A percentile compares a stretch with the other conserved stretches of the same genome.
Evolutionary conservation across 2,113 vertebrate species (phyloP).

Genomic region (Rhinolophus ferrumequinum): DNA sequence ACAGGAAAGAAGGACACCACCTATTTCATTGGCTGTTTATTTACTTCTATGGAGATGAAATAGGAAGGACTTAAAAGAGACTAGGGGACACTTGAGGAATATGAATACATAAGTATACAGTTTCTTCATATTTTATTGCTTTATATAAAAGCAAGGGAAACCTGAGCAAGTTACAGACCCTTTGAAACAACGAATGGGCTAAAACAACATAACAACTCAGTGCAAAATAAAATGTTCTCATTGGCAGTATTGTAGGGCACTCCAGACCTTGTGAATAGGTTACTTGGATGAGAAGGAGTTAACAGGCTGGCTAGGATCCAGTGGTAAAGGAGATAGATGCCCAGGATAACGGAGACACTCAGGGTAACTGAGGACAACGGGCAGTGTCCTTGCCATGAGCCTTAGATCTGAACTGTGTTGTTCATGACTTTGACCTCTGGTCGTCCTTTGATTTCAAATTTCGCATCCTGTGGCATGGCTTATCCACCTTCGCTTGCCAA

Average conservation of each 20-base stretch:
- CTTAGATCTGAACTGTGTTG: background rate
- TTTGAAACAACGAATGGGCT: background rate
- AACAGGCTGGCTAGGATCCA: background rate
- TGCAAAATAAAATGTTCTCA: background rate
- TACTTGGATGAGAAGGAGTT: background rate
- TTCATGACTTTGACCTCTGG: background rate
- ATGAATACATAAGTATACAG: background rate
- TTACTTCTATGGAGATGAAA: background rate
- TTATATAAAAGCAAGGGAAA: background rate
- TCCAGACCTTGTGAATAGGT: background rate
- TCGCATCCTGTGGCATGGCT: accelerated
- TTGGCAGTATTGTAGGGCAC: background rate
- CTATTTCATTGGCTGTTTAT: conserved; percentile 8
- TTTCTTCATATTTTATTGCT: background rate
- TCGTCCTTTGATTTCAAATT: background rate
- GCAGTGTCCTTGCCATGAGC: background rate
- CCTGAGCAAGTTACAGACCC: background rate
- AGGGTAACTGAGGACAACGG: background rate
- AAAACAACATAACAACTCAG: background rate
- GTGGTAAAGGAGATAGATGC: background rate
- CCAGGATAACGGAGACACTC: background rate
- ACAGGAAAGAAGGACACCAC: conserved; percentile 61
- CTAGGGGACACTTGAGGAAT: background rate
- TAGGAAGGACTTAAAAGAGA: background rate
- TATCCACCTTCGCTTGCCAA: background rate